Conservation (phyloP, 2,888 invertebrate species). For the Lasioglossum lativentre region DNA sequence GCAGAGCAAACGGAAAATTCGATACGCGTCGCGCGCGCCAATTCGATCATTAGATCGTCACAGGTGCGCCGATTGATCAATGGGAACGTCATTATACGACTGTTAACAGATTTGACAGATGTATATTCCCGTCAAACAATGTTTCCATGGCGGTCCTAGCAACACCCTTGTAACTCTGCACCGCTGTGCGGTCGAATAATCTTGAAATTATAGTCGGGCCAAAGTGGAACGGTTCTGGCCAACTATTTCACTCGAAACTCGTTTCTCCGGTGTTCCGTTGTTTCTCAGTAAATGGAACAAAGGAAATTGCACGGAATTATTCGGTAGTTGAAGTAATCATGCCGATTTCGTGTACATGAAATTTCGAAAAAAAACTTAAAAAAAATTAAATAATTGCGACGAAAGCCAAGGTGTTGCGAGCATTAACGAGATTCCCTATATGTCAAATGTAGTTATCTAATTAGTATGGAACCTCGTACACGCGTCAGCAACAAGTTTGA, state of each 20-base stretch:
- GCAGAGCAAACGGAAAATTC: constrained; percentile 36
- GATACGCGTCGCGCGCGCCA: constrained; percentile 26
- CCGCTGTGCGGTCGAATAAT: constrained; percentile 13
- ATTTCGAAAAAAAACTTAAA: too few species aligned
- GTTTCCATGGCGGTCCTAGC: background rate
- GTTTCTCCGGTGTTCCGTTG: background rate
- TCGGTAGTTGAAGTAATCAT: background rate
- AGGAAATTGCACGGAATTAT: background rate
- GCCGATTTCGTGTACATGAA: background rate
- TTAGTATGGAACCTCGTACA: background rate
- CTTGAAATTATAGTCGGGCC: constrained; percentile 4
- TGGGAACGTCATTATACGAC: constrained; percentile 41
- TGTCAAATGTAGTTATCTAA: background rate
- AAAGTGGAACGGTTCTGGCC: background rate
- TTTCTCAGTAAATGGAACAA: background rate
- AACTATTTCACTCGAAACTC: background rate
- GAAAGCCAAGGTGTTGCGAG: background rate
- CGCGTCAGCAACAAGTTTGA: background rate
- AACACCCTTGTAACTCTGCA: constrained; percentile 26
- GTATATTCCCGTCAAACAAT: constrained; percentile 38
- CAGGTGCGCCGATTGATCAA: constrained; percentile 33
- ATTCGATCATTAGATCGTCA: constrained; percentile 43
- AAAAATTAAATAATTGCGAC: background rate
- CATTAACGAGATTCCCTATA: background rate
- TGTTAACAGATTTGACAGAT: constrained; percentile 40